Evolutionary conservation across 2,113 vertebrate species (phyloP).

Genomic region (Stigmatopora nigra): DNA sequence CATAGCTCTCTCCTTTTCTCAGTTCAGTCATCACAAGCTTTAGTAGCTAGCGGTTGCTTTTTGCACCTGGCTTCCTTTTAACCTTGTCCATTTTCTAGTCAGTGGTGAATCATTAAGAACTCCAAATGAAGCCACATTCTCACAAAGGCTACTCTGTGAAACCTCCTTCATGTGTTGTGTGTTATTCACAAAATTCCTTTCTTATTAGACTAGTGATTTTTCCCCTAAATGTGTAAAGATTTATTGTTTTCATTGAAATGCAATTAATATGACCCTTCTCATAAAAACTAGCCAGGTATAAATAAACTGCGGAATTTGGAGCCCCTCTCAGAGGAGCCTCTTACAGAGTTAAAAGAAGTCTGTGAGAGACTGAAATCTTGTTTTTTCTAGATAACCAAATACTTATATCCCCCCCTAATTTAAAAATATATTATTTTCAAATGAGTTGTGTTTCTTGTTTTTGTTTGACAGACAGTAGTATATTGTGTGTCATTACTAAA

Average conservation of each 20-base stretch:
- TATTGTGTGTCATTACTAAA: background rate
- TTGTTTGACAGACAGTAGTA: background rate
- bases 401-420: no score
- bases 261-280: background rate
- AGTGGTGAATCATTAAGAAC: conserved; percentile 7
- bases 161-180: background rate
- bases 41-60: conserved; percentile 17
- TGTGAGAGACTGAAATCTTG: no score
- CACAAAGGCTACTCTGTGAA: background rate
- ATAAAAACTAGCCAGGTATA: background rate
- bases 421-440: no score
- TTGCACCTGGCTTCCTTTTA: conserved; percentile 24
- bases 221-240: background rate
- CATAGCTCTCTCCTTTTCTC: conserved; percentile 48
- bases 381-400: no score
- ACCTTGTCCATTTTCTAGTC: conserved; percentile 10
- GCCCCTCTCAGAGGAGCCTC: background rate
- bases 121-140: background rate
- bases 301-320: background rate
- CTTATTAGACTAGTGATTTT: background rate
- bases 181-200: background rate
- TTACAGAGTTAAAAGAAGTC: no score
- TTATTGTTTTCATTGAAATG: background rate
- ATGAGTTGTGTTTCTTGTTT: no score
- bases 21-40: conserved; percentile 38